Percentiles rank a stretch among this genome's conserved stretches.
These are phyloP conservation scores for Hemitrygon akajei DNA, from an alignment of 2,797 vertebrate genomes.

Conservation along the genomic window DNA sequence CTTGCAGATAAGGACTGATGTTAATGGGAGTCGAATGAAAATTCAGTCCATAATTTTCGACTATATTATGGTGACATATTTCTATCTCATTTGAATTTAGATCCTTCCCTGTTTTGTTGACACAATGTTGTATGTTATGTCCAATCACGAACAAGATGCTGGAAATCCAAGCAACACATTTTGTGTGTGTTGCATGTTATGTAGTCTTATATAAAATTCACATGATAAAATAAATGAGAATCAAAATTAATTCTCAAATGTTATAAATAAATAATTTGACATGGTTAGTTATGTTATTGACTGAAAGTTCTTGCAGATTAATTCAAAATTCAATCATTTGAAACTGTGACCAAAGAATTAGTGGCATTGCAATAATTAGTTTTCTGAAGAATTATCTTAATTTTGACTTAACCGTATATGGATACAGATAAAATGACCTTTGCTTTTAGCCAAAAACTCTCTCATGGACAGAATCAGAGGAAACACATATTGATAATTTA, in stretches of 20 bases:
- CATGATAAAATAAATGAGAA: background rate
- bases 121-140: background rate
- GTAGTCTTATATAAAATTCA: background rate
- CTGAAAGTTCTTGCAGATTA: background rate
- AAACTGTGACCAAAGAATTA: background rate
- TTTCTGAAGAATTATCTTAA: background rate
- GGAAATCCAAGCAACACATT: too few species aligned
- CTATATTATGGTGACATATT: background rate
- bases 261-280: slow-evolving; percentile 22
- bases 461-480: background rate
- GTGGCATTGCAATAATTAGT: background rate
- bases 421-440: background rate
- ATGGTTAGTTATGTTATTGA: background rate
- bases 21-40: background rate
- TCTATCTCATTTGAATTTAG: background rate
- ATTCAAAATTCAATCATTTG: background rate
- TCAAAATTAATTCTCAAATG: background rate
- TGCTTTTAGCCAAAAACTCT: background rate
- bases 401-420: background rate
- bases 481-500: background rate
- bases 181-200: background rate
- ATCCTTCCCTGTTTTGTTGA: background rate
- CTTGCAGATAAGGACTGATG: slow-evolving; percentile 64
- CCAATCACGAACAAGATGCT: too few species aligned
- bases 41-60: slow-evolving; percentile 1